A percentile compares a stretch with the other conserved stretches of the same genome.
Conservation (phyloP, 2,113 vertebrate species). For the Vulpes ferrilata region DNA sequence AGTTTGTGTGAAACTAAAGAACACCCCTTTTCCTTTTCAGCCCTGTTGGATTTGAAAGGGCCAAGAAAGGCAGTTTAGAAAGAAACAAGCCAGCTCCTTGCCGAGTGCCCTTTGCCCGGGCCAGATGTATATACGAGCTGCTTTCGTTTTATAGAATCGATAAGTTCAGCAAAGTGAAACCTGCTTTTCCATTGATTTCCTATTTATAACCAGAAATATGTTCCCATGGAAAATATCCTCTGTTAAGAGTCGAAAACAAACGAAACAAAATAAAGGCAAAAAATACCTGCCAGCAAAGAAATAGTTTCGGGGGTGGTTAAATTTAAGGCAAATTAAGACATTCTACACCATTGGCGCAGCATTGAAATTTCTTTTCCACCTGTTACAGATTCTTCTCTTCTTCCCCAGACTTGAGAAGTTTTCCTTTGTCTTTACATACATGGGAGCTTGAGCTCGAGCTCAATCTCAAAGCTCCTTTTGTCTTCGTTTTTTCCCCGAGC, state of each 20-base stretch:
- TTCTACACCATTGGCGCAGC: neutral
- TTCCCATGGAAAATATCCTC: conserved; percentile 61
- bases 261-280: conserved; percentile 43
- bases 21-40: conserved; percentile 65
- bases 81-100: conserved; percentile 53
- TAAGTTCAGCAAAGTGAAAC: conserved; percentile 69
- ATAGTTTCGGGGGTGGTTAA: neutral
- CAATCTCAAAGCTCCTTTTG: neutral
- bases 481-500: conserved; percentile 15
- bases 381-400: neutral
- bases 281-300: neutral
- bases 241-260: conserved; percentile 33
- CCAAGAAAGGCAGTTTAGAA: conserved; percentile 61
- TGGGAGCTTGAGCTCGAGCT: neutral
- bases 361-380: conserved; percentile 15
- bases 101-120: conserved; percentile 5
- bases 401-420: neutral
- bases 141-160: conserved; percentile 43
- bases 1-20: conserved; percentile 77
- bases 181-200: conserved; percentile 57
- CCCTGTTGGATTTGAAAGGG: conserved; percentile 61
- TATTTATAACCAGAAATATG: conserved; percentile 64
- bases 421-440: neutral
- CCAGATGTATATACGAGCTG: conserved; percentile 1
- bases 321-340: conserved; percentile 28